Conservation (phyloP, 2,113 vertebrate genomes). For the Panurus biarmicus region DNA sequence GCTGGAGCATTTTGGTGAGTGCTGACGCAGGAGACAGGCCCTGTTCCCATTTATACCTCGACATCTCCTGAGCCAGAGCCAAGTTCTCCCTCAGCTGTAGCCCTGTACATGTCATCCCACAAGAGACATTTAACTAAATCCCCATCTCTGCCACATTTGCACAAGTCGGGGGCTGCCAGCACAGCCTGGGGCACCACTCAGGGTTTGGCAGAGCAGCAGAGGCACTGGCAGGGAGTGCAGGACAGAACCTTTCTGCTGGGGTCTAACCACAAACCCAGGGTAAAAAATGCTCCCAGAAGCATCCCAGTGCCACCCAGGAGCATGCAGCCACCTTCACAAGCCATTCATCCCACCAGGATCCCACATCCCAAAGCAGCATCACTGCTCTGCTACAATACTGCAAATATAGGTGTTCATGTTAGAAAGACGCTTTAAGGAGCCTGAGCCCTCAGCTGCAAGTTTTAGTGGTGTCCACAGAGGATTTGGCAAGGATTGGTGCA, state of each 20-base stretch:
- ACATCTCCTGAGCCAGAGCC: neutral
- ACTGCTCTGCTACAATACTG: accelerated
- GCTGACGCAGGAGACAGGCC: neutral
- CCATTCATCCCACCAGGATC: neutral
- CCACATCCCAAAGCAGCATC: neutral
- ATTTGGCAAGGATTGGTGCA: neutral
- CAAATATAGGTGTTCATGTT: accelerated
- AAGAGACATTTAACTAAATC: neutral
- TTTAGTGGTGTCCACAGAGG: neutral
- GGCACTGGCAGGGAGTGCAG: neutral
- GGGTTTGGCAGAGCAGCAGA: neutral
- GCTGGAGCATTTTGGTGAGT: neutral
- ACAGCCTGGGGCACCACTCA: neutral
- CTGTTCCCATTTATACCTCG: neutral
- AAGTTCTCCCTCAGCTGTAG: neutral
- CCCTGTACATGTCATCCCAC: neutral
- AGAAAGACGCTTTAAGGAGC: neutral
- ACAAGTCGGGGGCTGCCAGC: neutral
- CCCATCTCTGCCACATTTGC: neutral
- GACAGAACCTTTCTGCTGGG: neutral
- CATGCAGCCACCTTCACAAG: neutral
- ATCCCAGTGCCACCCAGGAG: neutral
- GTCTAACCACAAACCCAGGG: neutral
- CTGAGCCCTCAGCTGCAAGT: neutral
- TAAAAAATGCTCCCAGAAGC: neutral